A percentile compares a stretch with the other conserved stretches of the same genome.
Evolutionary conservation across 2,797 vertebrate species (phyloP).

Genomic region (Limnodromus scolopaceus): DNA sequence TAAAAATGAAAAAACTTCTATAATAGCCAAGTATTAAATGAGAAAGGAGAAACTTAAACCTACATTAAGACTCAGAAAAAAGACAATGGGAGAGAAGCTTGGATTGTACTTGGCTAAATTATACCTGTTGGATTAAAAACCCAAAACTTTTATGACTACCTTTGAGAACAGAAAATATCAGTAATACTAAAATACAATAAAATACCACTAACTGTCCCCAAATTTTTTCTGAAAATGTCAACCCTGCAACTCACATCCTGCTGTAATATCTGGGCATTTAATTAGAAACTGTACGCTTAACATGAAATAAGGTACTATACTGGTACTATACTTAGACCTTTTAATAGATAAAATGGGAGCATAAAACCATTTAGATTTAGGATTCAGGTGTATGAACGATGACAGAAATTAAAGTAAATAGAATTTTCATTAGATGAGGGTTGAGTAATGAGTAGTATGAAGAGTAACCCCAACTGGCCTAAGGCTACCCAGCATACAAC

Average conservation of each 20-base stretch:
- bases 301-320: not conserved
- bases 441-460: not conserved
- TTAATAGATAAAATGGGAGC: conserved; percentile 7
- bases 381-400: conserved; percentile 18
- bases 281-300: not conserved
- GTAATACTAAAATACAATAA: not conserved
- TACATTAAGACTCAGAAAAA: not conserved
- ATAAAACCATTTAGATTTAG: conserved; percentile 39
- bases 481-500: conserved; percentile 1
- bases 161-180: not conserved
- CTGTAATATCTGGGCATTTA: not conserved
- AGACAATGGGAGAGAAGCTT: not conserved
- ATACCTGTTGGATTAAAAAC: not conserved
- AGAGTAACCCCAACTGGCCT: not conserved
- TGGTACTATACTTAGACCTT: not conserved
- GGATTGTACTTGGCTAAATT: not conserved
- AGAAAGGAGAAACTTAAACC: not conserved
- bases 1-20: not conserved
- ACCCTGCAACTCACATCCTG: not conserved
- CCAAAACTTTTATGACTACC: not conserved
- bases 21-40: not conserved
- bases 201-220: not conserved
- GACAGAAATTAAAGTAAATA: conserved; percentile 51
- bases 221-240: not conserved
- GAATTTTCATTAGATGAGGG: conserved; percentile 33